These are phyloP conservation scores for Psettodes erumei DNA, from an alignment of 2,113 vertebrate genomes.

Conservation along the genomic window DNA sequence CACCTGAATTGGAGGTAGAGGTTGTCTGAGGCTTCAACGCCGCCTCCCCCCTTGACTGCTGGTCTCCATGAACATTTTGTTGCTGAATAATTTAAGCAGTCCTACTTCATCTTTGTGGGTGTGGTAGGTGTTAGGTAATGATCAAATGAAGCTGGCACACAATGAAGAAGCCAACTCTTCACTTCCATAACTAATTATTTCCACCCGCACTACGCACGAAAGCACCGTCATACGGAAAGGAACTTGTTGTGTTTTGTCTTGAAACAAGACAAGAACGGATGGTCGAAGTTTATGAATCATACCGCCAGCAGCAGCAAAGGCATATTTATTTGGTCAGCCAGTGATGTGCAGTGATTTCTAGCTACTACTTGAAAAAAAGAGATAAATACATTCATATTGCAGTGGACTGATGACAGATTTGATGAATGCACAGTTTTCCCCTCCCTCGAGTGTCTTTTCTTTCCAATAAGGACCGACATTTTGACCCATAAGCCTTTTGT, in stretches of 20 bases:
- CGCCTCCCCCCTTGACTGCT: constrained; percentile 2
- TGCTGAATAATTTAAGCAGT: constrained; percentile 27
- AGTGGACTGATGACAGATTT: constrained; percentile 17
- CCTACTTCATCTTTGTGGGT: constrained; percentile 34
- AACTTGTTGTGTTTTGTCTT: constrained; percentile 52
- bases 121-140: constrained; percentile 33
- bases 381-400: neutral
- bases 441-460: constrained; percentile 22
- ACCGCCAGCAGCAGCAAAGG: neutral
- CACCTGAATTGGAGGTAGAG: constrained; percentile 13
- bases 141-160: constrained; percentile 48
- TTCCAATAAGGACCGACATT: constrained; percentile 17
- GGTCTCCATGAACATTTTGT: constrained; percentile 9
- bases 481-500: constrained; percentile 21
- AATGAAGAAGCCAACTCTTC: constrained; percentile 37
- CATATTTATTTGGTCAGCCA: constrained; percentile 22
- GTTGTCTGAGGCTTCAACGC: neutral
- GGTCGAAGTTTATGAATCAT: constrained; percentile 32
- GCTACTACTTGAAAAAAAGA: constrained; percentile 18
- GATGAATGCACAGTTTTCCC: constrained; percentile 18
- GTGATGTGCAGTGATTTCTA: constrained; percentile 5
- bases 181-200: constrained; percentile 56
- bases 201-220: constrained; percentile 37
- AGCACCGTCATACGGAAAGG: constrained; percentile 25
- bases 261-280: constrained; percentile 14